Evolutionary conservation across 2,113 vertebrate species (phyloP).

Genomic region (Charadrius vociferus): DNA sequence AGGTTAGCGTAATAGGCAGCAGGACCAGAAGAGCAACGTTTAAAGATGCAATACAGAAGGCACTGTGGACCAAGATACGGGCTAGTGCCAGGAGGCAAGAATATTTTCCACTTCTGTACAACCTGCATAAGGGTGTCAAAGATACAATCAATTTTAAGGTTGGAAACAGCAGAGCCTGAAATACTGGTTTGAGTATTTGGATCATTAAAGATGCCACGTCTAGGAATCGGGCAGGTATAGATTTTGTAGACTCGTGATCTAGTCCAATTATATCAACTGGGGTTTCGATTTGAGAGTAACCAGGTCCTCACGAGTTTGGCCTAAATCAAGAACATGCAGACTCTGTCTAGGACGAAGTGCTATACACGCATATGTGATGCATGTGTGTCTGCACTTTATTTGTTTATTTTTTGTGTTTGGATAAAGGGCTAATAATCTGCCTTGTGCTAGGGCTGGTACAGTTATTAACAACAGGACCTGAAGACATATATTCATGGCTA

Average conservation of each 20-base stretch:
- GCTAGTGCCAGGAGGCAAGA: not conserved
- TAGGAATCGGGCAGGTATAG: not conserved
- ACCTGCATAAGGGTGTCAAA: not conserved
- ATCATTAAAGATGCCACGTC: not conserved
- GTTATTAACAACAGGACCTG: not conserved
- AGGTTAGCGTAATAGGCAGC: not conserved
- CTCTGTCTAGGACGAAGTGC: not conserved
- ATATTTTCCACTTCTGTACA: not conserved
- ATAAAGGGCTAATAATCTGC: not conserved
- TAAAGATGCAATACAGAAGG: not conserved
- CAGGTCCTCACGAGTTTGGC: fast-evolving
- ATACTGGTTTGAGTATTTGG: not conserved
- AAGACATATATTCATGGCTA: not conserved
- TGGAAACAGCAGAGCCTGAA: not conserved
- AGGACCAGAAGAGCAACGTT: not conserved
- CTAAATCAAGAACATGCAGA: not conserved
- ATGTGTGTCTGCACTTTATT: not conserved
- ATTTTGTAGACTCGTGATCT: not conserved
- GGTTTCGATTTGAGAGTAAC: not conserved
- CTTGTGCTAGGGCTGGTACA: not conserved
- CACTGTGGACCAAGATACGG: not conserved
- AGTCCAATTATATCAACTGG: not conserved
- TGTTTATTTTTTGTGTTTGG: not conserved
- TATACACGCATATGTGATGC: not conserved
- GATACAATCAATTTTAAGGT: not conserved